Conservation (phyloP, 2,113 vertebrate species). For the Callipepla californica region DNA sequence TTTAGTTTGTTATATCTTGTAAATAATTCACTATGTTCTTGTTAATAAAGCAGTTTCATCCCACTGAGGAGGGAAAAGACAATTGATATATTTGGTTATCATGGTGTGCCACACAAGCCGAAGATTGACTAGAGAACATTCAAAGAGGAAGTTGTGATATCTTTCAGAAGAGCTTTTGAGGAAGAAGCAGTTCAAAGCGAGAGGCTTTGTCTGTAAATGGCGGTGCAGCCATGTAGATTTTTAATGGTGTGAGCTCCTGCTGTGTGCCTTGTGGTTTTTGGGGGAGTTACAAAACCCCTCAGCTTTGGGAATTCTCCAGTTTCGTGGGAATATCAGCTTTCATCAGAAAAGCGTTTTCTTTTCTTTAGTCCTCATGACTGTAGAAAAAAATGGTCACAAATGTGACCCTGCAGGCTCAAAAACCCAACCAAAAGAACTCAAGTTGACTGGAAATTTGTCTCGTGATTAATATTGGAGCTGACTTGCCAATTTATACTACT, state of each 20-base stretch:
- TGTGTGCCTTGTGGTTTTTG: accelerated
- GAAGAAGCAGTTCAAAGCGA: neutral
- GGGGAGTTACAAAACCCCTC: neutral
- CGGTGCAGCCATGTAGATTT: neutral
- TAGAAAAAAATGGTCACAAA: conserved; percentile 39
- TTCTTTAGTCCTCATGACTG: neutral
- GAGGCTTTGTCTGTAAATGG: accelerated
- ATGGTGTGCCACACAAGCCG: neutral
- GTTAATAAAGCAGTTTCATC: neutral
- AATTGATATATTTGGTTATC: neutral
- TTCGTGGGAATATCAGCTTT: neutral
- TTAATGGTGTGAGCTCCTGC: neutral
- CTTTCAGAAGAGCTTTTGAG: neutral
- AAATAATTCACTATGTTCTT: neutral
- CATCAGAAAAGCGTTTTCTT: neutral
- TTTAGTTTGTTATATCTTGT: neutral
- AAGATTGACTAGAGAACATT: neutral
- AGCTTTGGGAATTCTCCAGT: neutral
- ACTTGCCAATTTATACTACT: conserved; percentile 28
- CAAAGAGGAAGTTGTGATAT: neutral
- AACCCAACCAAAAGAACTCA: neutral
- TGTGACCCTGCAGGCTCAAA: neutral
- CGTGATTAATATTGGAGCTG: conserved; percentile 38
- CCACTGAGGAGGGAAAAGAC: neutral
- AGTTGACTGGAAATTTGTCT: conserved; percentile 9